A percentile compares a stretch with the other conserved stretches of the same genome.
phyloP scores from a whole-genome alignment of 2,888 invertebrate species.

The Ophion costatus region DNA sequence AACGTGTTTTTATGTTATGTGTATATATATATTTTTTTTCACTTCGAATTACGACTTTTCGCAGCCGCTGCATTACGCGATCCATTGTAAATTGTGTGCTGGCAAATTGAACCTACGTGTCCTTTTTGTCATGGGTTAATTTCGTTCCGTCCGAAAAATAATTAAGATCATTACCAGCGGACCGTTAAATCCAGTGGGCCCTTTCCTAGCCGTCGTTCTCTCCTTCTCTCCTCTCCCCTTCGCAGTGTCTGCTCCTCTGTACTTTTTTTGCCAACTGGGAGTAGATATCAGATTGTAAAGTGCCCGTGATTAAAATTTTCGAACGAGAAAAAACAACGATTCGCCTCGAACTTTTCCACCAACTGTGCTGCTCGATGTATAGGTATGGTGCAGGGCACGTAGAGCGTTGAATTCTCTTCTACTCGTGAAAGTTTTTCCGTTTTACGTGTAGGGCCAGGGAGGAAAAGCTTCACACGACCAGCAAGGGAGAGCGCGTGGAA shows the following conservation, averaged over 20 bases:
- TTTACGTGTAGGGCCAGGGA: constrained; percentile 43
- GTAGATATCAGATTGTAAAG: constrained; percentile 63
- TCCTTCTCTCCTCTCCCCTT: neutral
- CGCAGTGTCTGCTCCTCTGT: constrained; percentile 7
- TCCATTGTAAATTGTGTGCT: neutral
- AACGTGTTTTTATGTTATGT: neutral
- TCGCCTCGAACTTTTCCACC: constrained; percentile 55
- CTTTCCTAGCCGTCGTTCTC: constrained; percentile 16
- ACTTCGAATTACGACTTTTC: neutral
- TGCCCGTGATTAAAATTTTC: constrained; percentile 71
- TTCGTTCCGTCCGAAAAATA: constrained; percentile 15
- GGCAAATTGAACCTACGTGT: constrained; percentile 1
- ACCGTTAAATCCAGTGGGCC: constrained; percentile 14
- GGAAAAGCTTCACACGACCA: constrained; percentile 35
- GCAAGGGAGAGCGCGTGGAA: constrained; percentile 23
- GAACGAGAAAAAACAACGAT: constrained; percentile 52
- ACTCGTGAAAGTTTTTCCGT: constrained; percentile 69
- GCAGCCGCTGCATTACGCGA: neutral
- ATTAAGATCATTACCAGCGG: constrained; percentile 26
- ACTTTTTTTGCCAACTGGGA: constrained; percentile 3
- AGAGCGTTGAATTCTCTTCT: constrained; percentile 66
- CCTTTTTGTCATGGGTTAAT: neutral
- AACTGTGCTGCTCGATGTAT: constrained; percentile 21
- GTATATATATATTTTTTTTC: neutral
- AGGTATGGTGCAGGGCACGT: constrained; percentile 32